phyloP scores from a whole-genome alignment of 2,888 invertebrate genomes.

The Melanostoma scalare region DNA sequence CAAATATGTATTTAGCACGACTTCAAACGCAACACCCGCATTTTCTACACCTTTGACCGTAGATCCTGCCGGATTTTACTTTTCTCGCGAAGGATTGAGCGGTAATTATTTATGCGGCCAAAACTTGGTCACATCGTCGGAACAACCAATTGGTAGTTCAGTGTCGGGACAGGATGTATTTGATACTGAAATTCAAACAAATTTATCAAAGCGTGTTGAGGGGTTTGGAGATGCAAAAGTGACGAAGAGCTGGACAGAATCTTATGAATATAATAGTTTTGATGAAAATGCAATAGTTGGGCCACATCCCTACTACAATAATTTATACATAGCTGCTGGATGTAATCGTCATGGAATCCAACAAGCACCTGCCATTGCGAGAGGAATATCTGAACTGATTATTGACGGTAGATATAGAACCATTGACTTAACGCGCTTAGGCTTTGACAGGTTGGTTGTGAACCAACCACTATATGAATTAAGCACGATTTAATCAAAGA shows the following conservation, averaged over 20 bases:
- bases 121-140: constrained; percentile 87
- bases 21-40: constrained; percentile 86
- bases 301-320: constrained; percentile 91
- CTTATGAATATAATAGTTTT: constrained; percentile 94
- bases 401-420: constrained; percentile 89
- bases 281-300: constrained; percentile 97
- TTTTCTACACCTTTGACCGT: constrained; percentile 91
- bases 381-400: constrained; percentile 92
- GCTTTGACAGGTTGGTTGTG: constrained; percentile 89
- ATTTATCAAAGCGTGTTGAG: constrained; percentile 90
- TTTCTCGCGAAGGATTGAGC: constrained; percentile 91
- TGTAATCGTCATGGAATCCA: constrained; percentile 96
- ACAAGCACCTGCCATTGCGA: constrained; percentile 95
- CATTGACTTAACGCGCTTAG: constrained; percentile 90
- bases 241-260: constrained; percentile 90
- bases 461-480: constrained; percentile 85
- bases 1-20: constrained; percentile 89
- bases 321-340: constrained; percentile 94
- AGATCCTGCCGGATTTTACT: constrained; percentile 91
- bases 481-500: constrained; percentile 81
- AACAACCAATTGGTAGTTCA: constrained; percentile 85
- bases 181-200: constrained; percentile 87
- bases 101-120: constrained; percentile 91
- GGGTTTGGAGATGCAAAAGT: constrained; percentile 91
- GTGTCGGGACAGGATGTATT: constrained; percentile 90